A percentile compares a stretch with the other conserved stretches of the same genome.
phyloP scores from a whole-genome alignment of 1,140 invertebrate species.

The Bombus ignitus region DNA sequence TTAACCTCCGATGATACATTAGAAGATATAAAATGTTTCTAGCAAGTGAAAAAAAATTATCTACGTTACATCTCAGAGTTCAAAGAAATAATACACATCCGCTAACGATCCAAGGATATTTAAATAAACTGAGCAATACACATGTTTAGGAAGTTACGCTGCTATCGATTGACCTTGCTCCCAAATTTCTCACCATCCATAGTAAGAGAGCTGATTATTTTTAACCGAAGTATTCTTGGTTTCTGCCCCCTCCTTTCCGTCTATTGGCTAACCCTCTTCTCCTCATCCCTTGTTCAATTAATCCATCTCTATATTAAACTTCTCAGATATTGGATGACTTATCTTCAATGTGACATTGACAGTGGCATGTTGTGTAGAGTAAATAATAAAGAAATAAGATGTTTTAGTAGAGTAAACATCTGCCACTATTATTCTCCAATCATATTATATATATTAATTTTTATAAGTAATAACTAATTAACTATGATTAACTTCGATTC shows the following conservation, averaged over 20 bases:
- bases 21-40: neutral
- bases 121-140: neutral
- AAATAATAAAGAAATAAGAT: neutral
- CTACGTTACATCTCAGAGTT: neutral
- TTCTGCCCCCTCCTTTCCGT: neutral
- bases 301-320: constrained; percentile 26
- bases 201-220: constrained; percentile 62
- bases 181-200: constrained; percentile 52
- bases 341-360: constrained; percentile 9
- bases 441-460: no score
- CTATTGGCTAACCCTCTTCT: neutral
- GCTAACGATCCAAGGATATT: constrained; percentile 11
- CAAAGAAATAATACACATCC: neutral
- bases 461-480: neutral
- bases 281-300: constrained; percentile 1
- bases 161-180: constrained; percentile 64
- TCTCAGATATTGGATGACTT: neutral
- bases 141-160: constrained; percentile 42
- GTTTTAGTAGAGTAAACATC: no score
- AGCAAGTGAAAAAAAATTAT: neutral
- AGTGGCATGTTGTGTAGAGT: neutral
- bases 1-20: neutral
- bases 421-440: neutral
- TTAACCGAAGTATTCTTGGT: constrained; percentile 53
- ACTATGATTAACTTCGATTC: neutral